A percentile compares a stretch with the other conserved stretches of the same genome.
Evolutionary conservation across 2,113 vertebrate genomes (phyloP).

Genomic region (Globicephala melas): DNA sequence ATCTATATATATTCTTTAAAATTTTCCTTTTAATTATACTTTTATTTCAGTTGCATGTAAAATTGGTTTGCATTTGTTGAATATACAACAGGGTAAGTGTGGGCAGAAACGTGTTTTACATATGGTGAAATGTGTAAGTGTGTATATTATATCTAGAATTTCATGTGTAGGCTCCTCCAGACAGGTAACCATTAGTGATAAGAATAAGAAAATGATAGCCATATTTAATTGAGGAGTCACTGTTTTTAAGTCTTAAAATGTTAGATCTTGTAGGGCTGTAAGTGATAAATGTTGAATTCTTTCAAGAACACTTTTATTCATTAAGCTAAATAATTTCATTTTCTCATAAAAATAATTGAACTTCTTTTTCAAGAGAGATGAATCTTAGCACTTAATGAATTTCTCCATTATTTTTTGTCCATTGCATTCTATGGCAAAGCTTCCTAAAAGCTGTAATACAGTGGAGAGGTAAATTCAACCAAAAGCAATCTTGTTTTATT

Average conservation of each 20-base stretch:
- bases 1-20: not conserved
- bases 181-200: not conserved
- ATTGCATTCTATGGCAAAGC: not conserved
- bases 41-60: not conserved
- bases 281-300: not conserved
- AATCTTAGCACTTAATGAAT: slow-evolving; percentile 8
- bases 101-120: not conserved
- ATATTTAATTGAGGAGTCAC: not conserved
- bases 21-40: not conserved
- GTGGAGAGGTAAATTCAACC: slow-evolving; percentile 14
- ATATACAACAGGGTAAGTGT: not conserved
- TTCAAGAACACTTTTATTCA: not conserved
- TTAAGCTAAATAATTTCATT: slow-evolving; percentile 12
- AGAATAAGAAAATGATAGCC: not conserved
- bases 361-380: not conserved
- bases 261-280: not conserved
- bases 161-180: not conserved
- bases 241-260: not conserved
- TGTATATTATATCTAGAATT: not conserved
- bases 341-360: slow-evolving; percentile 19
- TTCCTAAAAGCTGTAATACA: not conserved
- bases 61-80: not conserved
- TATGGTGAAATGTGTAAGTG: not conserved
- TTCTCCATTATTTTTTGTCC: not conserved
- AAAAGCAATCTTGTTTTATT: slow-evolving; percentile 68